Conservation (phyloP, 1,140 invertebrate genomes). For the Drosophila lacertosa region DNA sequence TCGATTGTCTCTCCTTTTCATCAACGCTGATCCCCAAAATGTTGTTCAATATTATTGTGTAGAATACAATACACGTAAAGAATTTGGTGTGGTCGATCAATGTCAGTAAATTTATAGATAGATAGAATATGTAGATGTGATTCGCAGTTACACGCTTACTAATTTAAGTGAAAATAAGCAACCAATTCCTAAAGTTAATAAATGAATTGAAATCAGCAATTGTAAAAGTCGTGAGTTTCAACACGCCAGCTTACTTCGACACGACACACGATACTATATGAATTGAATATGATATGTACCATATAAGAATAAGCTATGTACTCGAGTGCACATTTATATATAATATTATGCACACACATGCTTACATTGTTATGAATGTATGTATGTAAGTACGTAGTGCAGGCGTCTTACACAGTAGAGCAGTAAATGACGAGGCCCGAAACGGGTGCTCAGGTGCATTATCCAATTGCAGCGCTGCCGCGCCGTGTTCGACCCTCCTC, state of each 20-base stretch:
- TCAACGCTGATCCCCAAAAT: too few species aligned
- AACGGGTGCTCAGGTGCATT: conserved; percentile 80
- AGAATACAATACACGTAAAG: too few species aligned
- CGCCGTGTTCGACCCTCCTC: conserved; percentile 59
- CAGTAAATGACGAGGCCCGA: conserved; percentile 58
- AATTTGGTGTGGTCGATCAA: too few species aligned
- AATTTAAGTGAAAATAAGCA: conserved; percentile 32
- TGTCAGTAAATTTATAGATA: background rate
- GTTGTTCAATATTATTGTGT: too few species aligned
- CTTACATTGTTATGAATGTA: background rate
- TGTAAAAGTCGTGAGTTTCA: conserved; percentile 35
- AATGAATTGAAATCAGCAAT: conserved; percentile 43
- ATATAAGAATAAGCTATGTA: background rate
- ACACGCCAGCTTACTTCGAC: conserved; percentile 17
- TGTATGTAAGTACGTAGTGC: conserved; percentile 12
- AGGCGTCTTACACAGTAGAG: conserved; percentile 11
- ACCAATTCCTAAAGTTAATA: conserved; percentile 28
- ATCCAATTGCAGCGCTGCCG: conserved; percentile 74
- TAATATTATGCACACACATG: background rate
- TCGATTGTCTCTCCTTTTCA: too few species aligned
- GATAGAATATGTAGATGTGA: conserved; percentile 10
- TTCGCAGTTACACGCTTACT: conserved; percentile 14
- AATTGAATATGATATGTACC: conserved; percentile 1
- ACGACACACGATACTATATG: background rate
- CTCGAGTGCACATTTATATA: conserved; percentile 2